Conservation (phyloP, 2,888 invertebrate genomes). For the Laspeyria flexula region DNA sequence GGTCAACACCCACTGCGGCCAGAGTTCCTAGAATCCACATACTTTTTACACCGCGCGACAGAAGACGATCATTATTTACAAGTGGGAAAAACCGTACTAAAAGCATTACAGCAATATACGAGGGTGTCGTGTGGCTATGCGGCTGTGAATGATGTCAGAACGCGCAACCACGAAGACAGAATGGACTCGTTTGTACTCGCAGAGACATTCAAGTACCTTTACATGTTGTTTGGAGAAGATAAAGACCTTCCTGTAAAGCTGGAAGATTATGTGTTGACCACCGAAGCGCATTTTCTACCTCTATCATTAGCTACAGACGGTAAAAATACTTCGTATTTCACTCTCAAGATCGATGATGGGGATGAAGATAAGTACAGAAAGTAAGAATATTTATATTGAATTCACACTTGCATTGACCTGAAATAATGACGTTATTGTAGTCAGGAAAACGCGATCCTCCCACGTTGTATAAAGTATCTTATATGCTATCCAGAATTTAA, state of each 20-base stretch:
- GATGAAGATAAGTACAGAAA: slow-evolving; percentile 76
- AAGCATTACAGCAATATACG: slow-evolving; percentile 95
- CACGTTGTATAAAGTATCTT: too few species aligned
- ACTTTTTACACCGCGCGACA: slow-evolving; percentile 98
- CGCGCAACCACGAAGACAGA: slow-evolving; percentile 95
- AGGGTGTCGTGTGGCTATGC: slow-evolving; percentile 99
- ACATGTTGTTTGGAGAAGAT: slow-evolving; percentile 95
- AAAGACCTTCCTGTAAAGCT: slow-evolving; percentile 93
- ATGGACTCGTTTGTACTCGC: slow-evolving; percentile 99
- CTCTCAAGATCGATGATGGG: slow-evolving; percentile 78
- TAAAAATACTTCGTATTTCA: slow-evolving; percentile 78
- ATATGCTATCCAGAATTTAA: too few species aligned
- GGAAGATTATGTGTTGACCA: slow-evolving; percentile 95
- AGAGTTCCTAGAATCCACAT: slow-evolving; percentile 99
- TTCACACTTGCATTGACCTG: too few species aligned
- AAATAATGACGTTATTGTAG: too few species aligned
- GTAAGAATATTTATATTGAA: slow-evolving; percentile 55
- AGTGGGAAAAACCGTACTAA: slow-evolving; percentile 94
- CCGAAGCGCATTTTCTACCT: slow-evolving; percentile 98
- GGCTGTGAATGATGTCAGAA: slow-evolving; percentile 97
- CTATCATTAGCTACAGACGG: slow-evolving; percentile 90
- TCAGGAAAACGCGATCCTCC: too few species aligned
- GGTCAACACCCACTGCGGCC: slow-evolving; percentile 98
- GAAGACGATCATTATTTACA: slow-evolving; percentile 98
- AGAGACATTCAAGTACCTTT: slow-evolving; percentile 99